Base-by-base conservation (phyloP, 1,140 invertebrate species). In the Magallana angulata region DNA sequence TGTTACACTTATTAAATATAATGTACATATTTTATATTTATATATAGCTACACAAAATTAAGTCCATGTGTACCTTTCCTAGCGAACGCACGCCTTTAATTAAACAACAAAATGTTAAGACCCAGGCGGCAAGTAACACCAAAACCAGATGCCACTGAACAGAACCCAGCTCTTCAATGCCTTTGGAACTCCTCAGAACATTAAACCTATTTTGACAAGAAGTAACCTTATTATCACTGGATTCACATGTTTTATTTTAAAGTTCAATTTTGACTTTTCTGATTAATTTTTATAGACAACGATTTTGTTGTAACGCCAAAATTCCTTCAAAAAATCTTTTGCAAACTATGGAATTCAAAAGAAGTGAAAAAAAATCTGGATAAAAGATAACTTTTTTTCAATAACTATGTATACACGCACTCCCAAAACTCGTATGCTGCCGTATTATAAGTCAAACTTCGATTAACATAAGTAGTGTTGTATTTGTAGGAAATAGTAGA, bases 91-190 rank as follows among this genome's bases (percentile, higher is more conserved):
- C 93, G 18, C 95, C 95, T 92, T 93, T 94, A 81, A 93, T 91
- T 30, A 95, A 89, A 89, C 95, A 95, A 2, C 94, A 86, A 85
- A 94, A 94, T 56, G 94, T 94, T 12, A 95, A 93, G 7, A 94
- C n/a, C 95, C 95, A 95, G 3, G 95, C 92, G 1, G 92, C 88
- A 18, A 94, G 82, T 1, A 95, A 89, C 85, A 93, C 94, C 0
- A 94, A 62, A 11, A 92, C 91, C 11, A 94, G 89, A 48, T 94
- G 91, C 91, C 92, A 93, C 94, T 99, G 99, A 93, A 99, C 16
- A 4, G 18, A 59, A 2, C 93, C 93, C 1, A 92, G 59, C 7
- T 93, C 87, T 11, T 92, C 88, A 64, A 94, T 90, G 0, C 93
- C 94, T 18, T 85, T 81, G 1, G 93, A 92, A 57, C 90, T 90